These are phyloP conservation scores for Macropis europaea DNA, from an alignment of 2,888 invertebrate species.

Conservation along the genomic window DNA sequence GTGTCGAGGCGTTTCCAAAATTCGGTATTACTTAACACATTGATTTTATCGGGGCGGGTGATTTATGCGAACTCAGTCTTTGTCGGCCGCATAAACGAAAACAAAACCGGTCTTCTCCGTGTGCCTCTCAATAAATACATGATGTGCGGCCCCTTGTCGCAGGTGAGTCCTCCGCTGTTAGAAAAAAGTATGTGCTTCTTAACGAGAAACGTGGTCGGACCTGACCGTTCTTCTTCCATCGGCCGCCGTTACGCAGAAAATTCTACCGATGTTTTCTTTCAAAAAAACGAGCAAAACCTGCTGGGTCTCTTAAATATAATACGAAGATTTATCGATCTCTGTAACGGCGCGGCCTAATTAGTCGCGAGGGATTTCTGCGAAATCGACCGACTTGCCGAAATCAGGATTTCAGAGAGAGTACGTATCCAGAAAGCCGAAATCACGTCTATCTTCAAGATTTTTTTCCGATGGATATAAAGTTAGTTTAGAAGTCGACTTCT, in stretches of 20 bases:
- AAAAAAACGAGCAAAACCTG: not conserved
- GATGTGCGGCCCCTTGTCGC: not conserved
- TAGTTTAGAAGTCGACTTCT: too few species aligned
- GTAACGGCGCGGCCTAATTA: not conserved
- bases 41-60: too few species aligned
- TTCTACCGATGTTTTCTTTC: too few species aligned
- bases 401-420: too few species aligned
- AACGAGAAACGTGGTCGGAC: not conserved
- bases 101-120: constrained; percentile 11
- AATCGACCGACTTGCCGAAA: too few species aligned
- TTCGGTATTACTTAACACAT: too few species aligned
- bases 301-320: not conserved
- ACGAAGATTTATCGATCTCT: not conserved
- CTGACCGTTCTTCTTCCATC: too few species aligned
- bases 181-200: constrained; percentile 2
- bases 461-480: too few species aligned
- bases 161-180: constrained; percentile 8
- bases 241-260: too few species aligned
- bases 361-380: not conserved
- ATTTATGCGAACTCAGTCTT: constrained; percentile 2
- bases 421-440: too few species aligned
- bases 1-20: too few species aligned
- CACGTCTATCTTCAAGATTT: too few species aligned
- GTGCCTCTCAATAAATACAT: constrained; percentile 14
- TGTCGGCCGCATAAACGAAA: constrained; percentile 14